Evolutionary conservation across 2,797 vertebrate genomes (phyloP), one percentile per base, ranked within the genome.

Genomic region (Melanotaenia pygmaea): DNA sequence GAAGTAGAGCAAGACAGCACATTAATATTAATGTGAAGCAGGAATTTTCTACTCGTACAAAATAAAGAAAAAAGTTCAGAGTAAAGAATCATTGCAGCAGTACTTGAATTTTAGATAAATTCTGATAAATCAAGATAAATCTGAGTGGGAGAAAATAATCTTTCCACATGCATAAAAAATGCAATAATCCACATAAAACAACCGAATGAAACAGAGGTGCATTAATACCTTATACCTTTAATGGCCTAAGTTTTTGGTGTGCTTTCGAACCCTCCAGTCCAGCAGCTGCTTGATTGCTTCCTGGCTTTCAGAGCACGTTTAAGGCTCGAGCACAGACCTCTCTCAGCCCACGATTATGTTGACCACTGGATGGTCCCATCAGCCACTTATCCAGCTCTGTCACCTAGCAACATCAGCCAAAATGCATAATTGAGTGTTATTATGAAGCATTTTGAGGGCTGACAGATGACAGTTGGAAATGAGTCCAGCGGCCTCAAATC

Each of bases 321-420:
- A 11, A 3, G 61, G 57, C 68, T 61, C 0, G 0, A 57, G 56
- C 4, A 65, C 13, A 13, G 70, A 14, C 35, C 26, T 34, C 34
- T 62, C 80, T 75, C 70, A 64, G 67, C 73, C 67, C 74, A 16
- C 63, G 37, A 5, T 20, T 35, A 72, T 1, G 58, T 72, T 34
- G 70, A 77, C 76, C 82, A 37, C 59, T 18, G 72, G 65, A 79
- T 6, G 73, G 54, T 78, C 72, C 74, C 80, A 50, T 54, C 83
- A 64, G 80, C 79, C 83, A 64, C 82, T 80, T 51, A 63, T 63
- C 69, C 84, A n/a, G 54, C 63, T 20, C 67, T 1, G 77, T 88
- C 68, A 70, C 84, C 77, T 83, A 84, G 84, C 86, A 88, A 88
- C 88, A 8, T 18, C 67, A 65, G 53, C 54, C 72, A 68, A 45